Conservation (phyloP, 2,113 vertebrate species). For the Chaetorhynchus papuensis region DNA sequence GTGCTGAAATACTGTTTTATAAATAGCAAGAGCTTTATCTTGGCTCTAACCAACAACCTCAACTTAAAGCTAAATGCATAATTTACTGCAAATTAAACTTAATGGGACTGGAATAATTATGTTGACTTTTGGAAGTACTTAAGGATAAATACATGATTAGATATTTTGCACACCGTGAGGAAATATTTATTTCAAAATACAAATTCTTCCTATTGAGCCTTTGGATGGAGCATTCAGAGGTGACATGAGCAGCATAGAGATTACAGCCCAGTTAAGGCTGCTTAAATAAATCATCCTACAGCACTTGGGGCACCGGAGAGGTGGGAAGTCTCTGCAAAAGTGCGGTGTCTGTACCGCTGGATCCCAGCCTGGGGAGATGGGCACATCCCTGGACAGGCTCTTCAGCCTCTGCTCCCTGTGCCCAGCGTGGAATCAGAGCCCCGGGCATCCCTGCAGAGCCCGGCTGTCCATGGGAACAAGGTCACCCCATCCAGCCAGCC, state of each 20-base stretch:
- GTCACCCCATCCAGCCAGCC: not conserved
- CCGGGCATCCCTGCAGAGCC: not conserved
- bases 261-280: not conserved
- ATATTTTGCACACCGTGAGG: conserved; percentile 65
- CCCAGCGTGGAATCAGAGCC: fast-evolving
- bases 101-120: conserved; percentile 71
- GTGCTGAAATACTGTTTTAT: not conserved
- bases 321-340: not conserved
- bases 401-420: not conserved
- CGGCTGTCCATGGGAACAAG: fast-evolving
- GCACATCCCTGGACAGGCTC: not conserved
- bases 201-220: conserved; percentile 36
- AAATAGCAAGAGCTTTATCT: conserved; percentile 51
- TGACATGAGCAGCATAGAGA: conserved; percentile 14
- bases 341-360: fast-evolving
- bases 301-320: not conserved
- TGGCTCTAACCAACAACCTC: conserved; percentile 39
- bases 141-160: conserved; percentile 69
- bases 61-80: conserved; percentile 66
- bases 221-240: not conserved
- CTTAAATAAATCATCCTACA: not conserved
- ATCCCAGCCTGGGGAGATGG: fast-evolving
- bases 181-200: conserved; percentile 65
- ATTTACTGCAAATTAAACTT: conserved; percentile 72
- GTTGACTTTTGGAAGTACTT: conserved; percentile 72